Evolutionary conservation across 2,797 vertebrate species (phyloP).

Genomic region (Sternarchorhynchus goeldii): DNA sequence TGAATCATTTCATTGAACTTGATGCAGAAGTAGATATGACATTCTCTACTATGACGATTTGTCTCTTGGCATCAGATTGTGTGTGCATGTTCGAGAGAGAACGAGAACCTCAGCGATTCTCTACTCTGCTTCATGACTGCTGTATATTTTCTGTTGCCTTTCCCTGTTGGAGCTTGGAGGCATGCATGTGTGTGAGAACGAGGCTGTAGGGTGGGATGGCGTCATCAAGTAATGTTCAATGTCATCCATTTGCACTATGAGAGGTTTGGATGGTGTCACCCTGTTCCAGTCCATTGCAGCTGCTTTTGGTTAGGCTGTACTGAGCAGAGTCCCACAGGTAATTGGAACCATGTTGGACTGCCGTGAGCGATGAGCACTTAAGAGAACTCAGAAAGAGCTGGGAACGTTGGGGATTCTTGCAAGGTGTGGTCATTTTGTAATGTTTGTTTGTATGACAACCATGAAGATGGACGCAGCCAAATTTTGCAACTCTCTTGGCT

Average conservation of each 20-base stretch:
- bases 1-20: no score
- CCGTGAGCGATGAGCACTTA: conserved; percentile 19
- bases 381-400: conserved; percentile 31
- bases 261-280: background rate
- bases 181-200: background rate
- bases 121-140: background rate
- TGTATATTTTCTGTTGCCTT: conserved; percentile 7
- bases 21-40: no score
- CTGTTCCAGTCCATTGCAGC: conserved; percentile 25
- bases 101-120: background rate
- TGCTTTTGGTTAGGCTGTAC: conserved; percentile 45
- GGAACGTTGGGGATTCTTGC: conserved; percentile 21
- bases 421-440: conserved; percentile 14
- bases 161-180: background rate
- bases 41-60: no score
- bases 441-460: conserved; percentile 48
- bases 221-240: background rate
- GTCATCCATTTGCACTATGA: conserved; percentile 9
- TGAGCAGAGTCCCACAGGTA: conserved; percentile 39
- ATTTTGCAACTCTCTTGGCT: conserved; percentile 15
- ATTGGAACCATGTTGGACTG: conserved; percentile 48
- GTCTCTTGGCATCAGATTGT: no score
- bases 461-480: conserved; percentile 41
- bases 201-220: no score
- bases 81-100: background rate